These are phyloP conservation scores for Ephestia elutella DNA, from an alignment of 1,140 invertebrate genomes.

Conservation along the genomic window DNA sequence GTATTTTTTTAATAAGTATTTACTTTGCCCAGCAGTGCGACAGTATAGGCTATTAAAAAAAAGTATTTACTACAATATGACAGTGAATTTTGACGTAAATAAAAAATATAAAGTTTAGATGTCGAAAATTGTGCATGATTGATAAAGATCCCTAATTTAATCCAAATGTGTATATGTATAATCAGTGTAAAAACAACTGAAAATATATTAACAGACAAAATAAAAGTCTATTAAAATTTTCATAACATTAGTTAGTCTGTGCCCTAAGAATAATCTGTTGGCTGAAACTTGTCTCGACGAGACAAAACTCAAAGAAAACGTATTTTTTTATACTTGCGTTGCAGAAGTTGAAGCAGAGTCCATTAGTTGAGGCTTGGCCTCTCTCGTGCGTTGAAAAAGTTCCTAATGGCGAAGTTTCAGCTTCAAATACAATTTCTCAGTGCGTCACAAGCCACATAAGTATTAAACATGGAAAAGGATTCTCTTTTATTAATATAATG, in stretches of 20 bases:
- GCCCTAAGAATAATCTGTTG: not conserved
- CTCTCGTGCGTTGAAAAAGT: conserved; percentile 1
- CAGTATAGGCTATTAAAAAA: no score
- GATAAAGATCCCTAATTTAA: no score
- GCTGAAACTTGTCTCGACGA: conserved; percentile 1
- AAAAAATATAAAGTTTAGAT: no score
- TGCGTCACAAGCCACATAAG: not conserved
- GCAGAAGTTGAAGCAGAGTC: not conserved
- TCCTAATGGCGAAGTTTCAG: not conserved
- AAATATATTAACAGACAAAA: no score
- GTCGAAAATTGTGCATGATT: no score
- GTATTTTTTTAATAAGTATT: no score
- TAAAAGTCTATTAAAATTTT: no score
- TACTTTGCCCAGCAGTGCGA: no score
- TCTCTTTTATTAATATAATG: not conserved
- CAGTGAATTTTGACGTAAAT: no score
- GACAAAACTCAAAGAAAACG: conserved; percentile 1
- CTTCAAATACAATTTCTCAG: conserved; percentile 3
- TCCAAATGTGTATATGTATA: no score
- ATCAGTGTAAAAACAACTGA: no score
- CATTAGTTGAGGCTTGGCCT: not conserved
- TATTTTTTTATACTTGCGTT: conserved; percentile 1
- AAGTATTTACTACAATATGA: no score
- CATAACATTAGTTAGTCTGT: not conserved
- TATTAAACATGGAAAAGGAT: not conserved